phyloP scores from a whole-genome alignment of 2,113 vertebrate species.

The Hippocampus barbouri region DNA sequence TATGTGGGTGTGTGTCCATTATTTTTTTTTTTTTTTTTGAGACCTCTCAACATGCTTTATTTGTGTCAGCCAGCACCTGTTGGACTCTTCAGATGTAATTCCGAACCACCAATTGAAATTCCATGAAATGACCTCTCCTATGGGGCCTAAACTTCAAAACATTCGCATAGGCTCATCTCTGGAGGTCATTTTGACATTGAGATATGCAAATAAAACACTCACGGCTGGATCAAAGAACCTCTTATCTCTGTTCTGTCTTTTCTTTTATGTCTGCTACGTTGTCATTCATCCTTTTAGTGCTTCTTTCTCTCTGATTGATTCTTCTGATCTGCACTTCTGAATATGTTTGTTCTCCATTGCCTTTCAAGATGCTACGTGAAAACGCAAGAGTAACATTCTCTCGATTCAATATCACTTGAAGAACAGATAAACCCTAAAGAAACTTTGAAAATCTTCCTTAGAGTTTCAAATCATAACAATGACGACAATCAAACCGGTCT shows the following conservation, averaged over 20 bases:
- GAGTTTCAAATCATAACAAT: neutral
- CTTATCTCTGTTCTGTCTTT: slow-evolving; percentile 8
- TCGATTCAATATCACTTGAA: neutral
- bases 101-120: slow-evolving; percentile 4
- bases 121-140: neutral
- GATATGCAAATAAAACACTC: slow-evolving; percentile 10
- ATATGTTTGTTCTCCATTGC: slow-evolving; percentile 45
- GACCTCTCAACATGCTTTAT: neutral
- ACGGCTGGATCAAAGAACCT: slow-evolving; percentile 32
- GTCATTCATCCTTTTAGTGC: slow-evolving; percentile 26
- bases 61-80: slow-evolving; percentile 17
- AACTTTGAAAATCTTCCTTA: neutral
- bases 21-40: neutral
- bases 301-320: slow-evolving; percentile 21
- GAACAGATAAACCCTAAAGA: neutral
- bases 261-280: slow-evolving; percentile 32
- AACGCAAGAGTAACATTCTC: neutral
- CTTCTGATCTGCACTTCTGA: slow-evolving; percentile 50
- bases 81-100: slow-evolving; percentile 19
- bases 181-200: neutral
- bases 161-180: neutral
- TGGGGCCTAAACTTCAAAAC: neutral
- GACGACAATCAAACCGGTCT: neutral
- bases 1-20: neutral
- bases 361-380: slow-evolving; percentile 44